phyloP scores from a whole-genome alignment of 2,888 invertebrate species.

The Liopterus haemorrhoidalis region DNA sequence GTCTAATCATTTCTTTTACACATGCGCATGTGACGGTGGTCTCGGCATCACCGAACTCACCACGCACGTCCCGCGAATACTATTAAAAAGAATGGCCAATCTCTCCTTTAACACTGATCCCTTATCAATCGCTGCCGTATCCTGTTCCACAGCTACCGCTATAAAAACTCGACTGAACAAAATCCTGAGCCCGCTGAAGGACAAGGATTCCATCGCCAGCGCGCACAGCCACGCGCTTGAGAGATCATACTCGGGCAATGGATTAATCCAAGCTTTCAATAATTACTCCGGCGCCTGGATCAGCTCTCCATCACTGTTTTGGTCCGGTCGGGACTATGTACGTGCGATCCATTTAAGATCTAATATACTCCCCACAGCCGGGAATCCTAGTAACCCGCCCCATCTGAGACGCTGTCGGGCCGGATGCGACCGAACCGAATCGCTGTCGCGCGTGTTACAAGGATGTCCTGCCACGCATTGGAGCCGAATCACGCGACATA shows the following conservation, averaged over 20 bases:
- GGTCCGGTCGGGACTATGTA: slow-evolving; percentile 17
- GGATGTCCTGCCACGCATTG: slow-evolving; percentile 13
- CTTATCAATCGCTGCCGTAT: not conserved
- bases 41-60: not conserved
- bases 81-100: not conserved
- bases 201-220: not conserved
- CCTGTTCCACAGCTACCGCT: not conserved
- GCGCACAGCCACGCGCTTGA: not conserved
- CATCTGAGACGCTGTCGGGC: too few species aligned
- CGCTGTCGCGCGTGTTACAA: slow-evolving; percentile 13
- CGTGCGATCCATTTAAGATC: slow-evolving; percentile 13
- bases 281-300: slow-evolving; percentile 5
- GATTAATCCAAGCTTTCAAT: not conserved
- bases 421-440: too few species aligned
- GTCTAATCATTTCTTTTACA: not conserved
- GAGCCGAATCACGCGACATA: slow-evolving; percentile 1
- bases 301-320: slow-evolving; percentile 15
- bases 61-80: not conserved
- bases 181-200: not conserved
- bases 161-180: not conserved
- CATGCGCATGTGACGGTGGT: not conserved
- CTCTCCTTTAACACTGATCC: not conserved
- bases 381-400: slow-evolving; percentile 12
- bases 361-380: slow-evolving; percentile 20
- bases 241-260: not conserved